These are phyloP conservation scores for Lasioglossum baleicum DNA, from an alignment of 1,140 invertebrate species.

Conservation along the genomic window DNA sequence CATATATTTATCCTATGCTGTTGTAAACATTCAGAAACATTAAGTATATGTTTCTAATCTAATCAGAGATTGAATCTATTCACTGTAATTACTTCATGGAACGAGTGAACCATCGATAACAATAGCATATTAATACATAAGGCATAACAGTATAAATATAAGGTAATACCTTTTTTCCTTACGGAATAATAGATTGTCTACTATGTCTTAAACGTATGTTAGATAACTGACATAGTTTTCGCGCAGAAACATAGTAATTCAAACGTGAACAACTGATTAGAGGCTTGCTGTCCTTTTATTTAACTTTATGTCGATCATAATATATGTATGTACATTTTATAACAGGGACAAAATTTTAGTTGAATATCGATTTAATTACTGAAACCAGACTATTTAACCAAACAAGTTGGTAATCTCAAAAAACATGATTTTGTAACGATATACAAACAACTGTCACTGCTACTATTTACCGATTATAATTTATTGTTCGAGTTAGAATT, in stretches of 20 bases:
- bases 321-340: background rate
- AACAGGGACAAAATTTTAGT: background rate
- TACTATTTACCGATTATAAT: background rate
- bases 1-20: background rate
- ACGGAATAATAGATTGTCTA: background rate
- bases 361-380: background rate
- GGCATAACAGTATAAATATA: background rate
- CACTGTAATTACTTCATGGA: background rate
- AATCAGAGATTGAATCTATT: background rate
- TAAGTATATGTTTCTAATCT: too few species aligned
- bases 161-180: background rate
- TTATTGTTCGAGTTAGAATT: too few species aligned
- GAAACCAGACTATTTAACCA: background rate
- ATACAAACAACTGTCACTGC: slow-evolving; percentile 5
- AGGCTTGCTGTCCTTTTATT: background rate
- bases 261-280: background rate
- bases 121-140: background rate
- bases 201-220: background rate
- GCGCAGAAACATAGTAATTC: background rate
- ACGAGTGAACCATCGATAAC: background rate
- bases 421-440: background rate
- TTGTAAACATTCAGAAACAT: background rate
- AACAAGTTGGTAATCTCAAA: background rate
- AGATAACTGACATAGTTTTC: slow-evolving; percentile 5
- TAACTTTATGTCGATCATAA: background rate